Evolutionary conservation across 2,113 vertebrate species (phyloP), one percentile per base, ranked within the genome.

Genomic region (Gallinago undulata): DNA sequence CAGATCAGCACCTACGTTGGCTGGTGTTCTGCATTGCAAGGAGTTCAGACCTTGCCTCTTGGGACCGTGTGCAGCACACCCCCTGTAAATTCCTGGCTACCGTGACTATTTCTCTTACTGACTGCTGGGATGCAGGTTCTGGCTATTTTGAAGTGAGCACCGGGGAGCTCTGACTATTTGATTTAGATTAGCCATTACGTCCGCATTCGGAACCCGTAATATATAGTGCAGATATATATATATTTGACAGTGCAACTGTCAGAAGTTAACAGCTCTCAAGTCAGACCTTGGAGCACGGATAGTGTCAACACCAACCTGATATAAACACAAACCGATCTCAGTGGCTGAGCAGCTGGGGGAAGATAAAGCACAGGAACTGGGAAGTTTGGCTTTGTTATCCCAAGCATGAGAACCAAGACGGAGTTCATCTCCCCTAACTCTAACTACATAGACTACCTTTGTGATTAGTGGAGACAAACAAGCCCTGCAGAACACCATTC

Each of bases 1-100:
- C 48, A 21, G 5, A 53, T 45, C 55, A 55, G 21, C 7, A 22
- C 4, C 7, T 37, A 5, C 0, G 0, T 5, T 60, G 7, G 16
- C 31, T 53, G 33, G 15, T 43, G 19, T 41, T 81, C 19, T 82
- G 6, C 19, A 14, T 10, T 41, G 3, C 60, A 89, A 79, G 23
- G 70, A 68, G 10, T 87, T 31, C 31, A 45, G 56, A n/a, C 17
- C 4, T 63, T 66, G 25, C 5, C 4, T 75, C 22, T 67, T 28
- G 8, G 22, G 30, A 17, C 33, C 51, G 3, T 28, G 7, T 23
- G 23, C 39, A 25, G 13, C 31, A 51, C 10, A 63, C 2, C 5
- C 60, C 35, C 59, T 19, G 0, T 27, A 59, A 56, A 81, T 81
- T 84, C 55, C 51, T 30, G 19, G 6, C 9, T 63, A 5, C 5